A percentile compares a stretch with the other conserved stretches of the same genome.
Evolutionary conservation across 2,797 vertebrate species (phyloP).

Genomic region (Okamejei kenojei): DNA sequence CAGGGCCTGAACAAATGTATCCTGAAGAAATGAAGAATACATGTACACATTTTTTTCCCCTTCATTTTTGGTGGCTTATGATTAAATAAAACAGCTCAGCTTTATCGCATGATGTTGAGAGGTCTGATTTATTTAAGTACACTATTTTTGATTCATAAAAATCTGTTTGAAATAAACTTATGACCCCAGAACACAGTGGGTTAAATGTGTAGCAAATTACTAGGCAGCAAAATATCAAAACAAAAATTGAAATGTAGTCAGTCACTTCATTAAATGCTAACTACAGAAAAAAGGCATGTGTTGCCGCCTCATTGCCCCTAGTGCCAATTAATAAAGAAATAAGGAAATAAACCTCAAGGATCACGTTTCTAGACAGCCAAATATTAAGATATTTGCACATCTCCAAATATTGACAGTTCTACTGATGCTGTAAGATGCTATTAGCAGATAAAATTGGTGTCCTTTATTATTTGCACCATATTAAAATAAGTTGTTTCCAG

Average conservation of each 20-base stretch:
- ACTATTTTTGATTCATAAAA: neutral
- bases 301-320: constrained; percentile 64
- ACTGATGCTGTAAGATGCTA: constrained; percentile 32
- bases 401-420: constrained; percentile 35
- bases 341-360: constrained; percentile 56
- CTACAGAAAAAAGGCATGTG: constrained; percentile 57
- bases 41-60: neutral
- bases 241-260: constrained; percentile 54
- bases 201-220: neutral
- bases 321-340: constrained; percentile 68
- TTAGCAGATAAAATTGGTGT: constrained; percentile 23
- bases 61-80: neutral
- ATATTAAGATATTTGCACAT: constrained; percentile 25
- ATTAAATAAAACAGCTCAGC: too few species aligned
- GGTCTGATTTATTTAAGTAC: neutral
- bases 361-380: neutral
- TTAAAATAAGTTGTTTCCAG: constrained; percentile 16
- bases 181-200: neutral
- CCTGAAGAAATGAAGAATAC: neutral
- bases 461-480: constrained; percentile 29
- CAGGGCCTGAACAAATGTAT: too few species aligned
- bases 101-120: too few species aligned
- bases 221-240: neutral
- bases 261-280: constrained; percentile 64
- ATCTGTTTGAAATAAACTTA: neutral